Conservation (phyloP, 2,888 invertebrate species). For the Bombylius major region DNA sequence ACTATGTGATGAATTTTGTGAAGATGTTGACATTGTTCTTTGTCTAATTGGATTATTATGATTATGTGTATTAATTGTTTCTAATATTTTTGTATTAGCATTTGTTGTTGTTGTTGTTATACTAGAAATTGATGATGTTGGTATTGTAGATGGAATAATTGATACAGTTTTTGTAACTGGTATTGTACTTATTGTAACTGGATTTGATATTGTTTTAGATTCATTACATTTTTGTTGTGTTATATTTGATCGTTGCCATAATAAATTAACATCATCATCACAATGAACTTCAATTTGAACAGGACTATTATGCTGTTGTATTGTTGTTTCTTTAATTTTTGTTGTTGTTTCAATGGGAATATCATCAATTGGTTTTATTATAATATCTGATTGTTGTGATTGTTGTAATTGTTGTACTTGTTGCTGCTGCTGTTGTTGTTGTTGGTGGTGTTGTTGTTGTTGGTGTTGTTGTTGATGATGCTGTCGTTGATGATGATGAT, state of each 20-base stretch:
- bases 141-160: neutral
- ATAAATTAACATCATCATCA: conserved; percentile 14
- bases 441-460: neutral
- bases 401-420: neutral
- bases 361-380: neutral
- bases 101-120: neutral
- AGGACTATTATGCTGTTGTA: conserved; percentile 9
- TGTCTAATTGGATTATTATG: conserved; percentile 17
- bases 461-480: neutral
- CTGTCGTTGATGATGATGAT: neutral
- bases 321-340: neutral
- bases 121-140: neutral
- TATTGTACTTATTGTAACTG: neutral
- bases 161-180: neutral
- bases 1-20: conserved; percentile 9
- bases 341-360: neutral
- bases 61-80: neutral
- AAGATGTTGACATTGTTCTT: conserved; percentile 5
- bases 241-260: conserved; percentile 7
- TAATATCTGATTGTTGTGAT: too few species aligned
- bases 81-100: neutral
- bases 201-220: neutral
- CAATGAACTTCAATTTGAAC: conserved; percentile 17
- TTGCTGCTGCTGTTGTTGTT: neutral
- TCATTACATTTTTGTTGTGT: neutral